Evolutionary conservation across 2,888 invertebrate genomes (phyloP).

Genomic region (Agrotis clavis): DNA sequence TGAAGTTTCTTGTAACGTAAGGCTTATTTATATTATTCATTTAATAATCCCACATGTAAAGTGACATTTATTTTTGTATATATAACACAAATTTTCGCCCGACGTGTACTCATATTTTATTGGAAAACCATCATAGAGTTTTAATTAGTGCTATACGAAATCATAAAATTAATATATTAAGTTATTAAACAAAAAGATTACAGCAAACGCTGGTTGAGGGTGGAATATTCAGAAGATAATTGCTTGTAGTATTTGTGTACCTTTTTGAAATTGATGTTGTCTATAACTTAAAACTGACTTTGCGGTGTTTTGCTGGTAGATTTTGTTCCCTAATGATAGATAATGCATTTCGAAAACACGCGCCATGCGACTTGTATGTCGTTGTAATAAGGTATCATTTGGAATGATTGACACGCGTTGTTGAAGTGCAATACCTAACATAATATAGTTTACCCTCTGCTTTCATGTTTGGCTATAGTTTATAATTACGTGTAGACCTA

Average conservation of each 20-base stretch:
- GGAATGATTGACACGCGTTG: background rate
- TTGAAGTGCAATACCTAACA: background rate
- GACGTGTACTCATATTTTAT: conserved; percentile 58
- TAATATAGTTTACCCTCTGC: conserved; percentile 18
- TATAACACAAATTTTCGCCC: conserved; percentile 49
- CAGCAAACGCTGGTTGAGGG: conserved; percentile 73
- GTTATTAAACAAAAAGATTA: conserved; percentile 67
- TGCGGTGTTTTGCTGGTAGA: conserved; percentile 31
- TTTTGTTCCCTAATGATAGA: background rate
- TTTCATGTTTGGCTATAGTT: conserved; percentile 5
- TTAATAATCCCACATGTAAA: conserved; percentile 38
- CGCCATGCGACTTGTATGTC: background rate
- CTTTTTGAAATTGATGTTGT: background rate
- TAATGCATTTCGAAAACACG: background rate
- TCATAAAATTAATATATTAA: conserved; percentile 59
- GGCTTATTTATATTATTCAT: conserved; percentile 29
- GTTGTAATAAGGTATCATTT: background rate
- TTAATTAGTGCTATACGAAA: conserved; percentile 57
- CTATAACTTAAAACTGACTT: conserved; percentile 15
- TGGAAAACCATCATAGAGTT: conserved; percentile 61
- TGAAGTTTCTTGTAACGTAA: conserved; percentile 17
- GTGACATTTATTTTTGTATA: conserved; percentile 61
- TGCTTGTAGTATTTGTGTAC: conserved; percentile 26
- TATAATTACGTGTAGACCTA: conserved; percentile 18
- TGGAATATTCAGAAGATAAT: conserved; percentile 39